Conservation (phyloP, 2,888 invertebrate species). For the Hedya salicella region DNA sequence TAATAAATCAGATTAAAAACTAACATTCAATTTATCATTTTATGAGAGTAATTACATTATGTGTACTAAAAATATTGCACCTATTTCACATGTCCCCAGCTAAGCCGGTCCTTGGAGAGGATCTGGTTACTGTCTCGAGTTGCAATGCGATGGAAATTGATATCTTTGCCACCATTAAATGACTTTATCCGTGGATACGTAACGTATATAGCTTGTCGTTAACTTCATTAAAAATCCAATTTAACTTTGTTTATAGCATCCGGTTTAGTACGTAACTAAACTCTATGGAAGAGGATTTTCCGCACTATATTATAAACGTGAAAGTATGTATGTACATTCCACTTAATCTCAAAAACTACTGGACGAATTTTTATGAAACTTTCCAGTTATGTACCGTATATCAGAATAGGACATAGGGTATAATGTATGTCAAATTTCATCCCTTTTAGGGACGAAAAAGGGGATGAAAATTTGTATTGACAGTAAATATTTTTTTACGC, state of each 20-base stretch:
- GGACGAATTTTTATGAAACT: too few relatives aligned
- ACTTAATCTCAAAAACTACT: too few relatives aligned
- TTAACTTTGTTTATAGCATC: constrained; percentile 3
- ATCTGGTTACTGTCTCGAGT: constrained; percentile 58
- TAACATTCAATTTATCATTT: too few relatives aligned
- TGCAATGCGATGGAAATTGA: constrained; percentile 48
- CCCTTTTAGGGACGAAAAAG: too few relatives aligned
- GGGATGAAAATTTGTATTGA: too few relatives aligned
- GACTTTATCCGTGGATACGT: constrained; percentile 29
- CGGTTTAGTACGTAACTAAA: not conserved
- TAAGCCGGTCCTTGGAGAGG: constrained; percentile 52
- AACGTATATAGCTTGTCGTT: not conserved
- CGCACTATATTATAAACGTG: too few relatives aligned
- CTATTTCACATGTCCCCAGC: constrained; percentile 55
- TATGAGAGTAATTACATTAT: not conserved
- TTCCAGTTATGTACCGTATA: too few relatives aligned
- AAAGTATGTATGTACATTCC: too few relatives aligned
- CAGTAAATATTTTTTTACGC: too few relatives aligned
- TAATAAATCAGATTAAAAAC: too few relatives aligned
- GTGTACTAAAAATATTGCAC: constrained; percentile 44
- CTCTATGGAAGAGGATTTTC: not conserved
- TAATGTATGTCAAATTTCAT: too few relatives aligned
- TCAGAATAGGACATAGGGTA: too few relatives aligned
- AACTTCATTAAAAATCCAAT: constrained; percentile 18
- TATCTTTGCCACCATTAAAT: constrained; percentile 39